These are phyloP conservation scores for Crossaster papposus DNA, from an alignment of 53 echinoderm and acorn worm genomes.

Conservation along the genomic window DNA sequence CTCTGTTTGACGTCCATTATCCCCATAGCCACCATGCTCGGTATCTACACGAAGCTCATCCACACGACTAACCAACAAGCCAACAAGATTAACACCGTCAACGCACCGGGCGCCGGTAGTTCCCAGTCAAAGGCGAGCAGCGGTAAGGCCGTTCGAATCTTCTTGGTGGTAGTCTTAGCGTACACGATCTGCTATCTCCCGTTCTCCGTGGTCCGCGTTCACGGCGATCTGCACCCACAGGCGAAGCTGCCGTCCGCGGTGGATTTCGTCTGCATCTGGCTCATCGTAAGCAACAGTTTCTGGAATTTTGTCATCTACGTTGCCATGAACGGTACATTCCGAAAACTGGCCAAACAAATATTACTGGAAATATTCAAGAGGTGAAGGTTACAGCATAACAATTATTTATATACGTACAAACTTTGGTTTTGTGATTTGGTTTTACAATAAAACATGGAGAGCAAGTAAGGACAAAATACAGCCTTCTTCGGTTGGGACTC, in stretches of 20 bases:
- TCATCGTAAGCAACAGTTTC: slow-evolving; percentile 5
- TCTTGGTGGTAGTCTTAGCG: slow-evolving; percentile 73
- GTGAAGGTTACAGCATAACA: background rate
- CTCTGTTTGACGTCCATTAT: slow-evolving; percentile 22
- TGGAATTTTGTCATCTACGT: slow-evolving; percentile 42
- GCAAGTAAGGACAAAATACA: no score
- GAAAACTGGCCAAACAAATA: background rate
- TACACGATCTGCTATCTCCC: slow-evolving; percentile 83
- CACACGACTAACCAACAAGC: slow-evolving; percentile 32
- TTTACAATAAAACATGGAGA: no score
- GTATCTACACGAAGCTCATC: slow-evolving; percentile 42
- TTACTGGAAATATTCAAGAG: slow-evolving; percentile 2
- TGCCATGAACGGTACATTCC: slow-evolving; percentile 38
- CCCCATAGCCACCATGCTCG: slow-evolving; percentile 4
- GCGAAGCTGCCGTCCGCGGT: background rate
- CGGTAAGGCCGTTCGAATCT: slow-evolving; percentile 74
- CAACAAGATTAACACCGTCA: background rate
- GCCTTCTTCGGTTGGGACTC: no score
- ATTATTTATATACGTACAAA: no score
- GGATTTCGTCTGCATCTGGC: slow-evolving; percentile 3
- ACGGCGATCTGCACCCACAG: background rate
- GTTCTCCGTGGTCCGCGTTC: slow-evolving; percentile 14
- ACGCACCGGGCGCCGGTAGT: background rate
- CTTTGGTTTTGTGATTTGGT: no score
- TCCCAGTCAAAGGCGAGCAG: background rate